Percentiles rank a stretch among this genome's conserved stretches.
These are phyloP conservation scores for Pseudolaguvia tuberculata DNA, from an alignment of 2,113 vertebrate genomes.

Conservation along the genomic window DNA sequence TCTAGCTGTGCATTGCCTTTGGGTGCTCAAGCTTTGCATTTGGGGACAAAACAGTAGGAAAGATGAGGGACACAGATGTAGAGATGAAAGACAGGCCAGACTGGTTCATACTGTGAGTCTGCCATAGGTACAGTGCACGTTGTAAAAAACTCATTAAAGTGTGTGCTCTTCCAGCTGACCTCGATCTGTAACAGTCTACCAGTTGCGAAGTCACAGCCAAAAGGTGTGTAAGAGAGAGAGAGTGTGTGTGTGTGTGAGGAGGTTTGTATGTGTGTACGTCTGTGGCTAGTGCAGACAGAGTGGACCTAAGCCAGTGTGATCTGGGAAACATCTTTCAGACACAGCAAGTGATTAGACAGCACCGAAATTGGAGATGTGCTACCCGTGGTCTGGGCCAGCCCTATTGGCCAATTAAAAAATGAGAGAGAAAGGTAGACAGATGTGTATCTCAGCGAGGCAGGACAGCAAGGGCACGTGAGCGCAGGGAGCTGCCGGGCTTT, in stretches of 20 bases:
- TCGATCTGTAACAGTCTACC: slow-evolving; percentile 20
- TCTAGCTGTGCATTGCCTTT: slow-evolving; percentile 35
- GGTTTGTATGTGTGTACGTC: slow-evolving; percentile 30
- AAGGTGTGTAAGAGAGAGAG: background rate
- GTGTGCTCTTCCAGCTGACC: slow-evolving; percentile 37
- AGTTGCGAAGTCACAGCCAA: slow-evolving; percentile 19
- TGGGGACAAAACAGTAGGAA: slow-evolving; percentile 25
- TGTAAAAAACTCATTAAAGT: slow-evolving; percentile 41
- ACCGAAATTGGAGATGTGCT: slow-evolving; percentile 32
- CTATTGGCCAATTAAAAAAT: slow-evolving; percentile 58
- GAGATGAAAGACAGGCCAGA: slow-evolving; percentile 42
- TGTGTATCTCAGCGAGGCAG: slow-evolving; percentile 47
- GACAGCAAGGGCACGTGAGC: slow-evolving; percentile 41
- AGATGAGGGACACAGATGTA: slow-evolving; percentile 21
- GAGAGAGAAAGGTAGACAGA: slow-evolving; percentile 62
- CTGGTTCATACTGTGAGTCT: slow-evolving; percentile 25
- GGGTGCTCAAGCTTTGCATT: background rate
- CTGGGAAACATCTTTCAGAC: slow-evolving; percentile 31
- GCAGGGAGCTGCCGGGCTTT: slow-evolving; percentile 51
- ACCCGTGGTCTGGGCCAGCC: slow-evolving; percentile 43
- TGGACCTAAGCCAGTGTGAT: slow-evolving; percentile 47
- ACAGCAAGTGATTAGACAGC: slow-evolving; percentile 47
- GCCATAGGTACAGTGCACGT: slow-evolving; percentile 36
- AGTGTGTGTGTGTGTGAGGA: slow-evolving; percentile 11
- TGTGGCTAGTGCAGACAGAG: slow-evolving; percentile 50